These are phyloP conservation scores for Gephyroberyx darwinii DNA, from an alignment of 2,797 vertebrate species.

Conservation along the genomic window DNA sequence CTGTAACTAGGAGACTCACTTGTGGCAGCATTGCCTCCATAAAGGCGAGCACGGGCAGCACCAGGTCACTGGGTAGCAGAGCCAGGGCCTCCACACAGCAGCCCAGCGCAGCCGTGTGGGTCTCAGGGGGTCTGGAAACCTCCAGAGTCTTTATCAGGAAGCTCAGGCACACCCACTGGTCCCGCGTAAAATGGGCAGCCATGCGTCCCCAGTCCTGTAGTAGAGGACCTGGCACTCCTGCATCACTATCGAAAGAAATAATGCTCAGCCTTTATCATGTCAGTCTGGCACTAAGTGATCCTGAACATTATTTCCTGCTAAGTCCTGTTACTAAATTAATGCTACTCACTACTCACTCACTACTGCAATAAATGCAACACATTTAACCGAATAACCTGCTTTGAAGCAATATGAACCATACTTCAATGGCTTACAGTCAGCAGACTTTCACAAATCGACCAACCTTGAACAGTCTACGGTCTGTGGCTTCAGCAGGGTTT, in stretches of 20 bases:
- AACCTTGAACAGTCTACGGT: constrained; percentile 65
- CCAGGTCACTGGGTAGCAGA: constrained; percentile 88
- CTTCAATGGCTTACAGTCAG: not conserved
- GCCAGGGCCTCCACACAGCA: constrained; percentile 82
- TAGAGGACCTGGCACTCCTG: constrained; percentile 65
- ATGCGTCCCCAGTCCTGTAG: constrained; percentile 90
- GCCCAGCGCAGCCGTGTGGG: constrained; percentile 78
- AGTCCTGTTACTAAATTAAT: too few relatives aligned
- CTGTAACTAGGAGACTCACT: constrained; percentile 73
- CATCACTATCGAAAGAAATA: constrained; percentile 73
- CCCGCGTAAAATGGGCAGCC: constrained; percentile 84
- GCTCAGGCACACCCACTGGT: constrained; percentile 91
- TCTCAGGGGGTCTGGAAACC: constrained; percentile 40
- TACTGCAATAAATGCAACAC: not conserved
- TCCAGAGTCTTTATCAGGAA: constrained; percentile 74
- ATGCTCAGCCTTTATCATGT: not conserved
- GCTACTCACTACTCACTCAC: too few relatives aligned
- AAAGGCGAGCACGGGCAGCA: constrained; percentile 87
- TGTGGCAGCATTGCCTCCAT: constrained; percentile 86
- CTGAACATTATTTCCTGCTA: not conserved
- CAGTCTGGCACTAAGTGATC: not conserved
- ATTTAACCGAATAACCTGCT: not conserved
- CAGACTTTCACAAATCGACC: constrained; percentile 24
- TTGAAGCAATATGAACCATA: not conserved
- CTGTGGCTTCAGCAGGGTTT: constrained; percentile 83